phyloP scores from a whole-genome alignment of 2,797 vertebrate genomes.

The Intellagama lesueurii region DNA sequence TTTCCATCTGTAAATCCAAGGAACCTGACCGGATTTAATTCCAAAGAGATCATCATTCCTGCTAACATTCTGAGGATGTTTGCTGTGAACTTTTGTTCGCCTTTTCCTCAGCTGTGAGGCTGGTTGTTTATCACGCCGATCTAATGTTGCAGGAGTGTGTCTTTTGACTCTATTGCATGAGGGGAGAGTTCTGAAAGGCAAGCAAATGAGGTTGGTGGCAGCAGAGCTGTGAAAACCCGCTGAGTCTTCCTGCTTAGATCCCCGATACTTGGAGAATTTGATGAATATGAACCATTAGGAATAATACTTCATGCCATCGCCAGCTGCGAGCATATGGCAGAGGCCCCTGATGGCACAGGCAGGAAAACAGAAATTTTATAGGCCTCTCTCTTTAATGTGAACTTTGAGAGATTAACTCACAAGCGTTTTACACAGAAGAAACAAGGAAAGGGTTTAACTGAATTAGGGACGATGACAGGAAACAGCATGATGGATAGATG shows the following conservation, averaged over 20 bases:
- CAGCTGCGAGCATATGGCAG: conserved; percentile 68
- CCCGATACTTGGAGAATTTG: conserved; percentile 65
- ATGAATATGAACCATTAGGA: conserved; percentile 75
- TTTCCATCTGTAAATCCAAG: neutral
- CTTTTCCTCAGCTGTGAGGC: conserved; percentile 49
- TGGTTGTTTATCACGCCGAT: conserved; percentile 59
- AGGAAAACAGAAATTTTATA: conserved; percentile 68
- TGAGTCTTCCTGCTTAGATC: conserved; percentile 62
- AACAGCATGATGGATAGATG: neutral
- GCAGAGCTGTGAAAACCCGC: conserved; percentile 61
- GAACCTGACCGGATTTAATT: conserved; percentile 41
- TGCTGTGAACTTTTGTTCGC: conserved; percentile 53
- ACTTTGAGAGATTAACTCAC: conserved; percentile 50
- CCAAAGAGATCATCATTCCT: conserved; percentile 17
- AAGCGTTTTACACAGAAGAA: conserved; percentile 38
- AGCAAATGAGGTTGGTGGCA: conserved; percentile 64
- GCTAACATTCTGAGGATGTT: conserved; percentile 45
- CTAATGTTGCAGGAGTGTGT: conserved; percentile 59
- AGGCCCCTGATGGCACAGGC: conserved; percentile 22
- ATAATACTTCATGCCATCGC: conserved; percentile 65
- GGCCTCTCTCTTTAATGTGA: conserved; percentile 59
- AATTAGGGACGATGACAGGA: conserved; percentile 10
- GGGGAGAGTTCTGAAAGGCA: conserved; percentile 62
- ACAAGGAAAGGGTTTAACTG: conserved; percentile 31
- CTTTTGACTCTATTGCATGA: conserved; percentile 43